Conservation (phyloP, 2,888 invertebrate genomes). For the Pristionchus arcanus region DNA sequence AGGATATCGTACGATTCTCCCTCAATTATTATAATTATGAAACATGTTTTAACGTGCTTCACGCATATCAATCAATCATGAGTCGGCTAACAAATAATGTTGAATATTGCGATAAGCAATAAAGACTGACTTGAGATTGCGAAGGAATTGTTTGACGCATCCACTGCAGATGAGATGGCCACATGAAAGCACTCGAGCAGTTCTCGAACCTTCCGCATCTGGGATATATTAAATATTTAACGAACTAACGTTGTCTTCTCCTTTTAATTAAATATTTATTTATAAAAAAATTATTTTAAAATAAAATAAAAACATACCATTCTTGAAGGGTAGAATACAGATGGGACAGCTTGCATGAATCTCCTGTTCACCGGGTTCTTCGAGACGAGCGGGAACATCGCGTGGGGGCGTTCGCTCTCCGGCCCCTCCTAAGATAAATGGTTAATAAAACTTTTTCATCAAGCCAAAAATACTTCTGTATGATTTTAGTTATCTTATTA, state of each 20-base stretch:
- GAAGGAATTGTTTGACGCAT: background rate
- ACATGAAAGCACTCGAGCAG: slow-evolving; percentile 4
- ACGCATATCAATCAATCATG: background rate
- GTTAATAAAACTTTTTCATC: too few relatives aligned
- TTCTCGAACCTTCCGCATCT: slow-evolving; percentile 6
- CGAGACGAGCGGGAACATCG: background rate
- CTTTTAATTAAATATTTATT: too few relatives aligned
- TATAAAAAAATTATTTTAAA: background rate
- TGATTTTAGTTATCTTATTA: too few relatives aligned
- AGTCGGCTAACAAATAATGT: background rate
- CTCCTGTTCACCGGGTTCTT: background rate
- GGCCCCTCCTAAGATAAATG: background rate
- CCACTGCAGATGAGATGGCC: slow-evolving; percentile 19
- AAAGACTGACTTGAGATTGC: background rate
- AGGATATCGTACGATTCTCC: background rate
- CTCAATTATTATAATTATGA: background rate
- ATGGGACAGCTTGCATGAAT: slow-evolving; percentile 5
- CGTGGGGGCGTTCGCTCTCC: background rate
- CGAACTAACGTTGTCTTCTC: background rate
- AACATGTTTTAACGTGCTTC: too few relatives aligned
- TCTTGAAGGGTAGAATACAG: slow-evolving; percentile 7
- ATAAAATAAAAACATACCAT: background rate
- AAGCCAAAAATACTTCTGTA: too few relatives aligned
- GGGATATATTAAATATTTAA: background rate
- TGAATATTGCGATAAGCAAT: background rate